phyloP scores from a whole-genome alignment of 2,113 vertebrate genomes.

The Gila orcuttii region DNA sequence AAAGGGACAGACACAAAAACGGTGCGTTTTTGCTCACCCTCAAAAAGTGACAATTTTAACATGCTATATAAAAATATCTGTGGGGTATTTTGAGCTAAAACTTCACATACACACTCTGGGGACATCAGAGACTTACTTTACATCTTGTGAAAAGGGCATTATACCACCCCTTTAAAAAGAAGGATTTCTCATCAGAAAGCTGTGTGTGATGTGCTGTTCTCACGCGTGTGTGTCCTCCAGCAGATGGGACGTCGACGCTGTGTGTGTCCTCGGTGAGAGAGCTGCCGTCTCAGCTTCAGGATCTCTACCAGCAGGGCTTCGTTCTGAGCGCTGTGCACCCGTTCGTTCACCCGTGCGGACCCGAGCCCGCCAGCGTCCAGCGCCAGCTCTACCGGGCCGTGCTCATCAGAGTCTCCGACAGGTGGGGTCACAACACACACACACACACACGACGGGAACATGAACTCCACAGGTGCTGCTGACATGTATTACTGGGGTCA shows the following conservation, averaged over 20 bases:
- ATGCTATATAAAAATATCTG: too few species aligned
- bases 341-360: conserved; percentile 88
- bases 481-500: neutral
- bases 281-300: conserved; percentile 90
- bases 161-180: too few species aligned
- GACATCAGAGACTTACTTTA: too few species aligned
- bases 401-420: conserved; percentile 87
- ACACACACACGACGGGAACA: too few species aligned
- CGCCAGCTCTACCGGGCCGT: conserved; percentile 93
- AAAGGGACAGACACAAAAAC: too few species aligned
- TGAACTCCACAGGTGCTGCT: conserved; percentile 11
- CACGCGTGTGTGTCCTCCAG: conserved; percentile 55
- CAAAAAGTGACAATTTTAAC: too few species aligned
- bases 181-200: neutral
- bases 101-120: too few species aligned
- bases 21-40: too few species aligned
- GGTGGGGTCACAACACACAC: conserved; percentile 73
- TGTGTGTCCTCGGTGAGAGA: conserved; percentile 87
- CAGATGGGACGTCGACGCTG: conserved; percentile 87
- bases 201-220: neutral
- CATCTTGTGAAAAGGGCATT: too few species aligned
- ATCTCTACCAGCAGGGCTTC: conserved; percentile 94
- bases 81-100: too few species aligned
- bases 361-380: conserved; percentile 82
- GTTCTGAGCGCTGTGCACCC: conserved; percentile 88